Conservation (phyloP, 1,140 invertebrate genomes). For the Chlorops oryzae region DNA sequence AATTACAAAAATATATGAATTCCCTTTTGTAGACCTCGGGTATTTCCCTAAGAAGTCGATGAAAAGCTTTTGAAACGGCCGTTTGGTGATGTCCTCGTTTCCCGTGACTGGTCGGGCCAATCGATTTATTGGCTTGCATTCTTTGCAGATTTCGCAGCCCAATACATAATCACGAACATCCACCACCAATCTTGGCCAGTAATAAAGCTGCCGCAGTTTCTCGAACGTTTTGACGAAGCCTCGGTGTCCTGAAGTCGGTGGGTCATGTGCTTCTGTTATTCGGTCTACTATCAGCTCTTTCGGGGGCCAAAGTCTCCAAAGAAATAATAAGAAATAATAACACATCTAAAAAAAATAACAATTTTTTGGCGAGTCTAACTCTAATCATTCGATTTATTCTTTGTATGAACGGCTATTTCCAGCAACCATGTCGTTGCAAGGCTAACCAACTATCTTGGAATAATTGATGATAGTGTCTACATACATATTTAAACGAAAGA, state of each 20-base stretch:
- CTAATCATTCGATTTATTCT: no score
- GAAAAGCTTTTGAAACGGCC: conserved; percentile 9
- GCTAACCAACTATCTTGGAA: no score
- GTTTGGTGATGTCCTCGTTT: not conserved
- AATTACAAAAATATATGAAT: conserved; percentile 2
- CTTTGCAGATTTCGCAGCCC: not conserved
- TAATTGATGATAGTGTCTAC: no score
- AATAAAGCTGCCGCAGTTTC: not conserved
- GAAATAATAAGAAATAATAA: no score
- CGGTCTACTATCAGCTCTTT: not conserved
- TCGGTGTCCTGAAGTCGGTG: not conserved
- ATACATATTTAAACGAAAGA: no score
- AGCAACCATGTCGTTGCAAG: no score
- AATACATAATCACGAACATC: not conserved
- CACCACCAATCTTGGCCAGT: not conserved
- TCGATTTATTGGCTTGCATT: not conserved
- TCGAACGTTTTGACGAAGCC: conserved; percentile 1
- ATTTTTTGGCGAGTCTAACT: no score
- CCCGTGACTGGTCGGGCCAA: not conserved
- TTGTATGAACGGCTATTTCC: no score
- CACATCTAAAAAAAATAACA: no score
- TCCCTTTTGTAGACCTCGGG: not conserved
- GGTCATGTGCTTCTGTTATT: not conserved
- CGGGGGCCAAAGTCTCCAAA: conserved; percentile 11
- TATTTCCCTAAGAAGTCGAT: conserved; percentile 5